Base-by-base conservation (phyloP, 1,140 invertebrate species). In the Papilio machaon region DNA sequence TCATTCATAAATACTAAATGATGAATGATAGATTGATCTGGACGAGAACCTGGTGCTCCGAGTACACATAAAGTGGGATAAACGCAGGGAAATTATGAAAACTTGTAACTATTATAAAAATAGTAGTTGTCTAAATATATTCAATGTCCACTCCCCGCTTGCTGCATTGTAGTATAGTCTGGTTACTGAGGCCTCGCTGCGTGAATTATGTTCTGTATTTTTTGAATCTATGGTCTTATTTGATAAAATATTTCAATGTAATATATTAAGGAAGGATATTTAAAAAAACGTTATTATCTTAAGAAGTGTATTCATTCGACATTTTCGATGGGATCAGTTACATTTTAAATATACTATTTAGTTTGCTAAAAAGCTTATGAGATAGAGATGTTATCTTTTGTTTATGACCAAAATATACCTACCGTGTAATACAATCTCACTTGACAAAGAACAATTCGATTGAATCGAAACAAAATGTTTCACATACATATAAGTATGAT, bases 101-200 rank as follows among this genome's bases (percentile, higher is more conserved):
- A 43, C 2, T 30, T 1, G 0, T 30, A 30, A 30, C 17, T 7
- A 6, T 58, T n/a, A 6, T n/a, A 60, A 60, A 60, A 9, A 60
- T 9, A 23, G 2, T 10, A 11, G 23, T 35, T n/a, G 60, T 30
- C 60, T 5, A 19, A 11, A 58, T n/a, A 64, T 64, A 64, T 64
- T 30, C 60, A 64, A 64, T 64, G 60, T 64, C 60, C 60, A 64
- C 23, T 64, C 23, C n/a, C 17, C 60, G 23, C 60, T 64, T 64
- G 60, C 19, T 30, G 23, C 23, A 30, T 30, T 30, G 23, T 30
- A 64, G 60, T 64, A 30, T 30, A 23, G 60, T 64, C 10, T 64
- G 11, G 23, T 64, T 64, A 30, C 60, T 4, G 60, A 64, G 60
- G 30, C 10, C 60, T 64, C 60, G 7, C 60, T 30, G 60, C 23